Evolutionary conservation across 1,140 invertebrate genomes (phyloP).

Genomic region (Gryon sp.): DNA sequence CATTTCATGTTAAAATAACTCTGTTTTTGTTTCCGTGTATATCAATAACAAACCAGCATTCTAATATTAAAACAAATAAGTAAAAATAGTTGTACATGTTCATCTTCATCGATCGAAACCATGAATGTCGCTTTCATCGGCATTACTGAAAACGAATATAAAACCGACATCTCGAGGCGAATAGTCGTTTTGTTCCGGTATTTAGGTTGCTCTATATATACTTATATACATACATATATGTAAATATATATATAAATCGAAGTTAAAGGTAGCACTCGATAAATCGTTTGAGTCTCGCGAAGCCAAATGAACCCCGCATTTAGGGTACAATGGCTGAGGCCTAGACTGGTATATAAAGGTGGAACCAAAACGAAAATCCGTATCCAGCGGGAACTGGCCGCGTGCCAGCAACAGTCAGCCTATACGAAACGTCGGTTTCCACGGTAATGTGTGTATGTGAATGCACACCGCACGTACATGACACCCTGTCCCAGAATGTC

Average conservation of each 20-base stretch:
- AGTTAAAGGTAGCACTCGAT: conserved; percentile 60
- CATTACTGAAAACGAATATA: conserved; percentile 3
- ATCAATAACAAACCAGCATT: too few relatives aligned
- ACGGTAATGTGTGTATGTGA: conserved; percentile 8
- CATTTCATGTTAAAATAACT: too few relatives aligned
- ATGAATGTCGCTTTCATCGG: conserved; percentile 7
- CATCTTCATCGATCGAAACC: conserved; percentile 10
- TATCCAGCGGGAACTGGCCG: conserved; percentile 69
- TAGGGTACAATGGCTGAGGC: conserved; percentile 63
- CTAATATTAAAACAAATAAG: too few relatives aligned
- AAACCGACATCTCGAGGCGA: conserved; percentile 4
- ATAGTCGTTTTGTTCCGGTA: conserved; percentile 18
- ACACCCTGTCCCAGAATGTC: conserved; percentile 24
- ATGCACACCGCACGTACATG: conserved; percentile 27
- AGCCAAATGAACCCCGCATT: conserved; percentile 65
- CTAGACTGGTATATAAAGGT: conserved; percentile 63
- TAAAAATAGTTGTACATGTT: too few relatives aligned
- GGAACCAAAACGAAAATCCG: conserved; percentile 70
- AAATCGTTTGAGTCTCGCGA: conserved; percentile 62
- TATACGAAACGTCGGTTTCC: conserved; percentile 26
- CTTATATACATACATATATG: too few relatives aligned
- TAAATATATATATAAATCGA: conserved; percentile 24
- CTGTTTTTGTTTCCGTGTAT: too few relatives aligned
- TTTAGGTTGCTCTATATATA: too few relatives aligned
- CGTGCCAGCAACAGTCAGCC: conserved; percentile 62